Percentiles rank a stretch among this genome's conserved stretches.
These are phyloP conservation scores for Montipora capricornis DNA, from an alignment of 64 coral and sea anemone genomes.

Conservation along the genomic window DNA sequence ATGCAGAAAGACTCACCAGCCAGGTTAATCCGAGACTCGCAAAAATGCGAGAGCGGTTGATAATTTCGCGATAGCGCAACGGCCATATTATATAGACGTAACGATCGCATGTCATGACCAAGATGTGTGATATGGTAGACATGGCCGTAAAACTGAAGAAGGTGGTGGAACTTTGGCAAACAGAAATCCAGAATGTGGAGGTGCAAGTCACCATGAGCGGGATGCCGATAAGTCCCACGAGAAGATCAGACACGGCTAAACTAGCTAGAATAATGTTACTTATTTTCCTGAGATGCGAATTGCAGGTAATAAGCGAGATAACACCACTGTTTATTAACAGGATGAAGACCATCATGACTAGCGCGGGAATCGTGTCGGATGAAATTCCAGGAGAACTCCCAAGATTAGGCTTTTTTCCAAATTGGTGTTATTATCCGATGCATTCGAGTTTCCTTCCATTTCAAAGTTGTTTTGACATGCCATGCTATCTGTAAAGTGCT, in stretches of 20 bases:
- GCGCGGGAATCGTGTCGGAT: constrained; percentile 18
- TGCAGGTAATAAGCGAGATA: constrained; percentile 28
- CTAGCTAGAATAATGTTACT: constrained; percentile 63
- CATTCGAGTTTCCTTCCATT: not conserved
- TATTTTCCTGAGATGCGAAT: constrained; percentile 15
- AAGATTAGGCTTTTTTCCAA: not conserved
- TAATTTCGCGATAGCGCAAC: constrained; percentile 33
- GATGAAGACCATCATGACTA: constrained; percentile 33
- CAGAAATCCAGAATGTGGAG: not conserved
- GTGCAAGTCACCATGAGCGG: constrained; percentile 50
- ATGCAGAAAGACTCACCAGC: constrained; percentile 21
- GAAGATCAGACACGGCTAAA: constrained; percentile 56
- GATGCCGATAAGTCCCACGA: constrained; percentile 36
- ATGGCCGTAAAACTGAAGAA: constrained; percentile 54
- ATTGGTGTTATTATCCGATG: not conserved
- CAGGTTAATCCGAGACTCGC: constrained; percentile 1
- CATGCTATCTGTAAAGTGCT: not conserved
- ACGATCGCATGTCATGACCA: constrained; percentile 64
- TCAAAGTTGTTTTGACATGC: not conserved
- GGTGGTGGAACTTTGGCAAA: constrained; percentile 39
- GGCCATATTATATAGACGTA: constrained; percentile 65
- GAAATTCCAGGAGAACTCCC: not conserved
- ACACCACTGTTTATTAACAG: constrained; percentile 33
- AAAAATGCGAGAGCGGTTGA: constrained; percentile 25
- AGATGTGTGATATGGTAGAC: constrained; percentile 62